A percentile compares a stretch with the other conserved stretches of the same genome.
phyloP scores from a whole-genome alignment of 1,140 invertebrate species.

The Aphelenchoides fujianensis region DNA sequence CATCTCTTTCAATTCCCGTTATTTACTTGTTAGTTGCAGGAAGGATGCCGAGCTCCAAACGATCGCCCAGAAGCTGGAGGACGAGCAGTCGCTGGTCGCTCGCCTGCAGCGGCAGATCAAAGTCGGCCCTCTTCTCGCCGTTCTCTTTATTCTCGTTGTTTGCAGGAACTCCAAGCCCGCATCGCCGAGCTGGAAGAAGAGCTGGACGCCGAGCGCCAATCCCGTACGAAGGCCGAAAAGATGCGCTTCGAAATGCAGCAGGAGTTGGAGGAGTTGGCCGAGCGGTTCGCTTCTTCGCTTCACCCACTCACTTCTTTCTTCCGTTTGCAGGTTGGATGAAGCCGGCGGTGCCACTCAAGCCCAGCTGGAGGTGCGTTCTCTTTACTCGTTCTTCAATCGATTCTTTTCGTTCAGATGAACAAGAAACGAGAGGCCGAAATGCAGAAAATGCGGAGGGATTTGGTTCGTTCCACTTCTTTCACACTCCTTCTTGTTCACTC shows the following conservation, averaged over 20 bases:
- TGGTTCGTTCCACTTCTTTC: slow-evolving; percentile 68
- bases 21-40: too few species aligned
- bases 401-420: too few species aligned
- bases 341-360: slow-evolving; percentile 91
- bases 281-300: too few species aligned
- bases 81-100: slow-evolving; percentile 90
- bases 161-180: slow-evolving; percentile 78
- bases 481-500: neutral
- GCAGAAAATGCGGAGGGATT: slow-evolving; percentile 90
- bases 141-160: too few species aligned
- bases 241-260: slow-evolving; percentile 55
- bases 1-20: too few species aligned
- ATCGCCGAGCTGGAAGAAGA: slow-evolving; percentile 85
- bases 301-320: too few species aligned
- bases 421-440: slow-evolving; percentile 98
- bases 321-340: too few species aligned
- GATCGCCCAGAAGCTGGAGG: slow-evolving; percentile 77
- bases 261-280: slow-evolving; percentile 84
- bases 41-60: slow-evolving; percentile 53
- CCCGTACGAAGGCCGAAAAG: slow-evolving; percentile 75
- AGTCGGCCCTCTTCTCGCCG: too few species aligned
- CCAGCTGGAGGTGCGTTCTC: too few species aligned
- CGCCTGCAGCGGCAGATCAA: slow-evolving; percentile 98
- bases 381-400: too few species aligned
- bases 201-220: slow-evolving; percentile 91